These are phyloP conservation scores for Nephotettix cincticeps DNA, from an alignment of 1,140 invertebrate species.

Conservation along the genomic window DNA sequence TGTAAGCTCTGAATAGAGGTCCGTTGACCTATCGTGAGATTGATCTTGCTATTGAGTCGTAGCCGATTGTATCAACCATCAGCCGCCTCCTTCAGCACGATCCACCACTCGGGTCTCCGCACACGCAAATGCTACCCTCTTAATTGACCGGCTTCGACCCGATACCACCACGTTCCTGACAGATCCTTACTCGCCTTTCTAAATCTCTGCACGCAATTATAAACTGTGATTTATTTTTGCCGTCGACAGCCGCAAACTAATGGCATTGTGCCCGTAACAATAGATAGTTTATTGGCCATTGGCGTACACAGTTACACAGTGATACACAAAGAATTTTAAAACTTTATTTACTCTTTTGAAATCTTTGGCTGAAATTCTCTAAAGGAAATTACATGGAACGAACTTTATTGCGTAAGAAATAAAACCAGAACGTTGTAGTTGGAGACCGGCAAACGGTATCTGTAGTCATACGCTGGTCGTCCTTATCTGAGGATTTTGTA, in stretches of 20 bases:
- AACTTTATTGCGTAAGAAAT: too few species aligned
- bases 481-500: too few species aligned
- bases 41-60: too few species aligned
- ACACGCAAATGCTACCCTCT: neutral
- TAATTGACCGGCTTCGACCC: neutral
- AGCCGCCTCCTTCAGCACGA: too few species aligned
- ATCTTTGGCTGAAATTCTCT: neutral
- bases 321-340: neutral
- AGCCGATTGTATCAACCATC: too few species aligned
- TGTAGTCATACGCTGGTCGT: too few species aligned
- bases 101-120: neutral
- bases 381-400: too few species aligned
- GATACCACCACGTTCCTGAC: neutral
- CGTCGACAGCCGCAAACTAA: neutral
- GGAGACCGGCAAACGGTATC: too few species aligned
- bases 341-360: neutral
- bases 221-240: neutral
- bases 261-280: neutral
- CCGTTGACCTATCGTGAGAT: too few species aligned
- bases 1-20: too few species aligned
- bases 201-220: slow-evolving; percentile 2
- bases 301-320: neutral
- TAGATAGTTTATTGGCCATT: neutral
- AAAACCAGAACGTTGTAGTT: too few species aligned
- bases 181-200: neutral